Evolutionary conservation across 2,888 invertebrate genomes (phyloP).

Genomic region (Selenia dentaria): DNA sequence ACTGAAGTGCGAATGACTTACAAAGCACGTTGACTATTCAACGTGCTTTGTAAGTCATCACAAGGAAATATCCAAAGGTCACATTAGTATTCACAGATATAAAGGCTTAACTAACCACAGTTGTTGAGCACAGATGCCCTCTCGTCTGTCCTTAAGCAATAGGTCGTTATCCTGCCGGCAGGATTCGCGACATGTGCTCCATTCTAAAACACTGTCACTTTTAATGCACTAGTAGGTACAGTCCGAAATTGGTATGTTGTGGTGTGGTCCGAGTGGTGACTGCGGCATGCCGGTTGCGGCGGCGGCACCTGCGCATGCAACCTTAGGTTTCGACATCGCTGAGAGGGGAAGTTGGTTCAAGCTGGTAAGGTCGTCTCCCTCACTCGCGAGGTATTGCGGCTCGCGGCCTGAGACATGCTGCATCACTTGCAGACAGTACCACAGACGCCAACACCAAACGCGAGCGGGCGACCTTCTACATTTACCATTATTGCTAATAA

Average conservation of each 20-base stretch:
- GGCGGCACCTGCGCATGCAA: conserved; percentile 63
- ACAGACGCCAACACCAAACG: conserved; percentile 35
- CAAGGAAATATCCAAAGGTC: no score
- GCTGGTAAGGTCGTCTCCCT: conserved; percentile 55
- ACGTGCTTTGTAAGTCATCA: no score
- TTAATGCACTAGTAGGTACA: conserved; percentile 46
- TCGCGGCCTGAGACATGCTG: conserved; percentile 45
- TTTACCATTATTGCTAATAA: conserved; percentile 77
- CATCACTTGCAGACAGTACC: conserved; percentile 48
- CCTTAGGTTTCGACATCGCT: conserved; percentile 70
- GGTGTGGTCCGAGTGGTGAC: conserved; percentile 55
- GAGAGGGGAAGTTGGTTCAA: conserved; percentile 56
- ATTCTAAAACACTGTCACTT: conserved; percentile 72
- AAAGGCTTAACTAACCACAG: conserved; percentile 28
- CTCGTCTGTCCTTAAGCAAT: conserved; percentile 11
- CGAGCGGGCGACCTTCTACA: conserved; percentile 74
- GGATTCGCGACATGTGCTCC: conserved; percentile 46
- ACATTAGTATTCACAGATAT: background rate
- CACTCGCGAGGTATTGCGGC: conserved; percentile 36
- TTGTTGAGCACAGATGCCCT: background rate
- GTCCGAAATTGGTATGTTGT: conserved; percentile 45
- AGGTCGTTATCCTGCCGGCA: conserved; percentile 43
- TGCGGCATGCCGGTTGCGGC: conserved; percentile 48
- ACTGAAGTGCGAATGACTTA: conserved; percentile 9
- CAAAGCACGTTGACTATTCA: no score